Evolutionary conservation across 1,140 invertebrate species (phyloP).

Genomic region (Andricus grossulariae): DNA sequence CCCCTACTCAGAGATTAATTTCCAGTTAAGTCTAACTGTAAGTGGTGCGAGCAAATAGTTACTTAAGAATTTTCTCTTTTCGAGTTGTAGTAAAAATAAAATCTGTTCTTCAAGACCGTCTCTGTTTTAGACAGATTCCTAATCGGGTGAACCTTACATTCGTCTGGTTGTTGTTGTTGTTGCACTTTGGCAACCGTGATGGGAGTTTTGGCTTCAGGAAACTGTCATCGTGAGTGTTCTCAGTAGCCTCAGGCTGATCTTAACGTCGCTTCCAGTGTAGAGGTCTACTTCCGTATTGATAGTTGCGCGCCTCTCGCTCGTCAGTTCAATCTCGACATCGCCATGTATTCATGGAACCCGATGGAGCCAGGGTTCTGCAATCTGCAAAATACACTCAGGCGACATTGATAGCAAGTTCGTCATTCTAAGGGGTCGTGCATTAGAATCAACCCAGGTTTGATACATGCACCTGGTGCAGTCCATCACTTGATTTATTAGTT

Average conservation of each 20-base stretch:
- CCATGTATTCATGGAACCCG: conserved; percentile 44
- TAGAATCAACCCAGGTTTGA: not conserved
- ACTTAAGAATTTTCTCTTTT: not conserved
- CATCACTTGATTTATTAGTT: not conserved
- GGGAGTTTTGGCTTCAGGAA: conserved; percentile 38
- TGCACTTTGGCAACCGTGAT: conserved; percentile 33
- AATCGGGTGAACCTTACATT: conserved; percentile 40
- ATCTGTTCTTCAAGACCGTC: not conserved
- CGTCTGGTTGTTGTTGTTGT: conserved; percentile 35
- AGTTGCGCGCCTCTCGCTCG: conserved; percentile 41
- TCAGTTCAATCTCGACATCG: conserved; percentile 46
- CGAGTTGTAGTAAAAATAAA: not conserved
- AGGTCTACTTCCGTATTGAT: conserved; percentile 52
- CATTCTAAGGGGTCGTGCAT: conserved; percentile 17
- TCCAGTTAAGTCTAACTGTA: not conserved
- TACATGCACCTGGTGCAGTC: not conserved
- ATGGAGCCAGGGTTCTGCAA: conserved; percentile 33
- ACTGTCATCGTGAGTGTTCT: conserved; percentile 34
- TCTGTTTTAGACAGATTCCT: conserved; percentile 39
- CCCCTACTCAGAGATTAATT: not conserved
- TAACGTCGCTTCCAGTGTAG: conserved; percentile 45
- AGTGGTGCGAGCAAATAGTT: not conserved
- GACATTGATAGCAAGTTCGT: conserved; percentile 14
- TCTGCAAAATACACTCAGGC: conserved; percentile 42
- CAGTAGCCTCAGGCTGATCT: conserved; percentile 35